Evolutionary conservation across 2,113 vertebrate species (phyloP).

Genomic region (Notothenia rossii): DNA sequence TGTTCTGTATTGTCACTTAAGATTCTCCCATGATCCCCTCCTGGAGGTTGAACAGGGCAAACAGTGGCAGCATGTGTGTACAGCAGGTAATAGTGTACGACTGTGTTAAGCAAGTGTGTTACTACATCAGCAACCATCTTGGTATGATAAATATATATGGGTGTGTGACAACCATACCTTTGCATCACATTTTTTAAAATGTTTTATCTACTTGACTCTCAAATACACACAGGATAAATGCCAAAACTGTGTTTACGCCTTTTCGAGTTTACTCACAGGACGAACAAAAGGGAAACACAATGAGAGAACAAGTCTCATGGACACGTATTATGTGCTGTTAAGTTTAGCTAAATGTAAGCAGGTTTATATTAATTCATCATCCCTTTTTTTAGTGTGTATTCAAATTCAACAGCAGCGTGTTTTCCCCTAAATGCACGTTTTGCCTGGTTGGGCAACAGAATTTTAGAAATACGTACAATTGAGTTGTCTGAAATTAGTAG

Average conservation of each 20-base stretch:
- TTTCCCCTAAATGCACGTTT: neutral
- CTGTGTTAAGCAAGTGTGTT: neutral
- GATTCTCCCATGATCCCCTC: constrained; percentile 25
- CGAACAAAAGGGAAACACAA: neutral
- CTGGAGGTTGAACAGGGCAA: constrained; percentile 14
- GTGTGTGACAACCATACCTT: neutral
- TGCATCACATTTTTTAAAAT: neutral
- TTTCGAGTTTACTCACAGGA: neutral
- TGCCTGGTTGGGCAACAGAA: neutral
- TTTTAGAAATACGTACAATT: neutral
- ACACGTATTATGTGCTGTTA: neutral
- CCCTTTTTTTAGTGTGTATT: neutral
- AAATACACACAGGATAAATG: neutral
- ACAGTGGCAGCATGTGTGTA: constrained; percentile 18
- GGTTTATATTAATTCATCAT: neutral
- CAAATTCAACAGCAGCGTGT: neutral
- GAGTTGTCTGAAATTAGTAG: neutral
- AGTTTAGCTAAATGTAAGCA: neutral
- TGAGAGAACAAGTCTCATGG: neutral
- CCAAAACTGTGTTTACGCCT: neutral
- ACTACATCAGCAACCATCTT: neutral
- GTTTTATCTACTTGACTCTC: neutral
- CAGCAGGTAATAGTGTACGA: neutral
- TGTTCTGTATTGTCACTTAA: constrained; percentile 24
- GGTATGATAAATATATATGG: neutral